Conservation (phyloP, 2,888 invertebrate genomes). For the Acrocyrtus sp. region DNA sequence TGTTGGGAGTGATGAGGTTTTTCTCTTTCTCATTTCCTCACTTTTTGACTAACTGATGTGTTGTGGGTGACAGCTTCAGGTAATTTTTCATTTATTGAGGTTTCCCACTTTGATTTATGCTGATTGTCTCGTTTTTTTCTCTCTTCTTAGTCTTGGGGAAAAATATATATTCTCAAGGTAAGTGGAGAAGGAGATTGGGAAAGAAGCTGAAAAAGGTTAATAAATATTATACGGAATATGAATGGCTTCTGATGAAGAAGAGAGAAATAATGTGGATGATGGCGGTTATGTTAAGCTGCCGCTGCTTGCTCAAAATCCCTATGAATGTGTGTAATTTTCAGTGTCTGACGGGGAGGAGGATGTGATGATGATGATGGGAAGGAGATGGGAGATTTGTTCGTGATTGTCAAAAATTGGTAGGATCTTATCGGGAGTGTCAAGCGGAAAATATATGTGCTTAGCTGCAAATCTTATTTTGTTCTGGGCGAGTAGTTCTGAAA, state of each 20-base stretch:
- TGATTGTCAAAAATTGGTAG: constrained; percentile 54
- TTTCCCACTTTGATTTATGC: constrained; percentile 52
- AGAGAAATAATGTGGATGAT: too few species aligned
- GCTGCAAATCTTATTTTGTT: constrained; percentile 22
- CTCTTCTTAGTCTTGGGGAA: neutral
- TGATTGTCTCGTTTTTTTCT: constrained; percentile 49
- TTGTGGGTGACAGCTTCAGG: constrained; percentile 53
- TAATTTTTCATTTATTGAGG: constrained; percentile 53
- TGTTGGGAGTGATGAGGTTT: constrained; percentile 27
- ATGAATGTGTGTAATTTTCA: neutral
- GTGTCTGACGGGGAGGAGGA: neutral
- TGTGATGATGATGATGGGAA: neutral
- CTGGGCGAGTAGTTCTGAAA: neutral
- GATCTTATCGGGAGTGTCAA: constrained; percentile 53
- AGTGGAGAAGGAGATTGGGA: neutral
- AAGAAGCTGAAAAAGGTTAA: neutral
- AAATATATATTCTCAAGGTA: neutral
- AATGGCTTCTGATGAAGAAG: constrained; percentile 17
- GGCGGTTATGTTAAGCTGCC: neutral
- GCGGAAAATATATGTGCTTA: constrained; percentile 49
- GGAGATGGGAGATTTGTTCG: constrained; percentile 49
- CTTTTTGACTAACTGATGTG: constrained; percentile 49
- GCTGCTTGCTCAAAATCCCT: neutral
- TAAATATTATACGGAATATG: neutral
- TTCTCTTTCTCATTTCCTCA: constrained; percentile 16